Percentiles rank a stretch among this genome's conserved stretches.
phyloP scores from a whole-genome alignment of 53 echinoderm and acorn worm species.

The Pentamera pediparva region DNA sequence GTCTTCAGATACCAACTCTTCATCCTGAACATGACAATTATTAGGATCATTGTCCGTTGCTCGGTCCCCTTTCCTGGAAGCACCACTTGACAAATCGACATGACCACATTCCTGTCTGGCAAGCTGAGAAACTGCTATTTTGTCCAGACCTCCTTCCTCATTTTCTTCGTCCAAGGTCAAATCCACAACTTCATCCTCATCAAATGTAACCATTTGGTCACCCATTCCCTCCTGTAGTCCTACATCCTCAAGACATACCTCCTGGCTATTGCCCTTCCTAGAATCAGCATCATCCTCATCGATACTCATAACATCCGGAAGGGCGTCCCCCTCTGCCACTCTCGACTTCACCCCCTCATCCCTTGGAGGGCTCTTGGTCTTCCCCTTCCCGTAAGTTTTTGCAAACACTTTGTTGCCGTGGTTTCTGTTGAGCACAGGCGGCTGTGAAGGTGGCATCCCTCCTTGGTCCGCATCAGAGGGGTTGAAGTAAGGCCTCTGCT shows the following conservation, averaged over 20 bases:
- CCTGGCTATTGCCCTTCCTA: conserved; percentile 19
- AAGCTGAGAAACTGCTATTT: no score
- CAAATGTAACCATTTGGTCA: background rate
- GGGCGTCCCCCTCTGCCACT: conserved; percentile 13
- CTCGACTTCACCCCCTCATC: background rate
- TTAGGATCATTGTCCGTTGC: background rate
- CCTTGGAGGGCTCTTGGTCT: conserved; percentile 26
- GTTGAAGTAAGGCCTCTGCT: background rate
- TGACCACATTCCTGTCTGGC: background rate
- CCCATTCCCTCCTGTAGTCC: background rate
- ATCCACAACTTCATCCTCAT: background rate
- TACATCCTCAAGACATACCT: background rate
- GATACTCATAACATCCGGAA: background rate
- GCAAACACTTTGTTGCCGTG: conserved; percentile 51
- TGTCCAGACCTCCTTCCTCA: no score
- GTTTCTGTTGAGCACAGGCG: conserved; percentile 40
- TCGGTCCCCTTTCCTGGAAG: background rate
- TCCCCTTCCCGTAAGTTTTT: conserved; percentile 31
- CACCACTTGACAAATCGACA: background rate
- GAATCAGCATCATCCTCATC: conserved; percentile 18
- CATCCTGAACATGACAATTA: no score
- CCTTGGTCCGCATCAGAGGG: background rate
- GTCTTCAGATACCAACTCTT: no score
- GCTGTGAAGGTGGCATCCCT: conserved; percentile 34
- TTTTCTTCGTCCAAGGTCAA: no score